Evolutionary conservation across 2,113 vertebrate species (phyloP).

Genomic region (Pluvialis apricaria): DNA sequence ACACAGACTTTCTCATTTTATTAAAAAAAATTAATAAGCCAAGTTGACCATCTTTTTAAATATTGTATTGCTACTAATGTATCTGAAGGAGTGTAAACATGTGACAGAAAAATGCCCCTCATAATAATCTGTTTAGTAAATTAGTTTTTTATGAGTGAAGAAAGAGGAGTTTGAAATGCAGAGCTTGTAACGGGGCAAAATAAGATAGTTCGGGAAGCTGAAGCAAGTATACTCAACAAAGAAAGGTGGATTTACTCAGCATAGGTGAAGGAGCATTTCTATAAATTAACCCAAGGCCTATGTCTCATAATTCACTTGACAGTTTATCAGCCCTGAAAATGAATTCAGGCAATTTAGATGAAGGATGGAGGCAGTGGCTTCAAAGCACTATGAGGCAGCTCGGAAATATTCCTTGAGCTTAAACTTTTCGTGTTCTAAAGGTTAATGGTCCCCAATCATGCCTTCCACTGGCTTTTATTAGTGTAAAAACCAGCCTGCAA

Average conservation of each 20-base stretch:
- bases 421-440: conserved; percentile 52
- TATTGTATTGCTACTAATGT: neutral
- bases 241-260: conserved; percentile 25
- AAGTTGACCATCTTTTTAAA: neutral
- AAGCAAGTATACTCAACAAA: neutral
- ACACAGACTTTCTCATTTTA: neutral
- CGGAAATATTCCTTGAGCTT: conserved; percentile 34
- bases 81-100: neutral
- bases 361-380: conserved; percentile 55
- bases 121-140: neutral
- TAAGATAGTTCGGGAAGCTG: conserved; percentile 4
- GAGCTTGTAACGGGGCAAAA: neutral
- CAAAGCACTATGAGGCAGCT: neutral
- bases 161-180: neutral
- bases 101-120: neutral
- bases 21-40: neutral
- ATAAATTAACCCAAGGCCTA: conserved; percentile 54
- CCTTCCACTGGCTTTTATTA: conserved; percentile 48
- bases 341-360: conserved; percentile 58
- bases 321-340: conserved; percentile 65
- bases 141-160: neutral
- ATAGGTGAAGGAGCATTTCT: neutral
- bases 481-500: neutral
- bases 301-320: conserved; percentile 53
- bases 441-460: conserved; percentile 46